These are phyloP conservation scores for Caenorhabditis zanzibari DNA, from an alignment of 2,888 invertebrate species.

Conservation along the genomic window DNA sequence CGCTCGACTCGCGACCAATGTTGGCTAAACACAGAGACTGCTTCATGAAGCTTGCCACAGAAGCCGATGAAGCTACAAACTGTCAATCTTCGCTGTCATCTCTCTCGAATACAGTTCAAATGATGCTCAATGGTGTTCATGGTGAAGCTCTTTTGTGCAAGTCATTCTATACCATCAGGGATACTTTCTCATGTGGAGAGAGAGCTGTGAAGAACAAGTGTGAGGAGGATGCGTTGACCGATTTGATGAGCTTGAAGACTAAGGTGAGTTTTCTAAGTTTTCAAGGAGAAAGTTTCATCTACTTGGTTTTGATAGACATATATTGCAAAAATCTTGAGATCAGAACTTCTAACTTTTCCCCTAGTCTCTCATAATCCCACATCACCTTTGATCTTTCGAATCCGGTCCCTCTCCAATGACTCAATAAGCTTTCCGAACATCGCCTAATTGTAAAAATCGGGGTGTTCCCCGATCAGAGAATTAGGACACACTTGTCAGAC, in stretches of 20 bases:
- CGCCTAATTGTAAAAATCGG: too few species aligned
- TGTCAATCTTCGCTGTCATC: constrained; percentile 78
- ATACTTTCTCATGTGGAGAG: constrained; percentile 80
- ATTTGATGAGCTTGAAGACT: constrained; percentile 73
- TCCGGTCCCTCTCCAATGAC: too few species aligned
- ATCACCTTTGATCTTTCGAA: too few species aligned
- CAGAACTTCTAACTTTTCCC: too few species aligned
- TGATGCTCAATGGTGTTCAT: constrained; percentile 81
- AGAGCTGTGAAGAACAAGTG: constrained; percentile 73
- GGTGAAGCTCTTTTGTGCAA: constrained; percentile 82
- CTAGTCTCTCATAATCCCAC: too few species aligned
- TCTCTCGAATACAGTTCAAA: constrained; percentile 76
- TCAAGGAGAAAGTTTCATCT: not conserved
- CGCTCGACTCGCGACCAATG: constrained; percentile 72
- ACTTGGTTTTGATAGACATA: too few species aligned
- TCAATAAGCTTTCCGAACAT: too few species aligned
- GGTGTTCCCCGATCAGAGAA: too few species aligned
- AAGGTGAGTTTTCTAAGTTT: constrained; percentile 56
- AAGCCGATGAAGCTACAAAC: constrained; percentile 68
- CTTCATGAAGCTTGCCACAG: constrained; percentile 70
- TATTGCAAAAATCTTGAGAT: too few species aligned
- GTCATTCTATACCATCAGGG: constrained; percentile 79
- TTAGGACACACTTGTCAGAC: too few species aligned
- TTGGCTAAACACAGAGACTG: constrained; percentile 77
- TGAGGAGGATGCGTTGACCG: constrained; percentile 70